These are phyloP conservation scores for Dromiciops gliroides DNA, from an alignment of 2,113 vertebrate species.

Conservation along the genomic window DNA sequence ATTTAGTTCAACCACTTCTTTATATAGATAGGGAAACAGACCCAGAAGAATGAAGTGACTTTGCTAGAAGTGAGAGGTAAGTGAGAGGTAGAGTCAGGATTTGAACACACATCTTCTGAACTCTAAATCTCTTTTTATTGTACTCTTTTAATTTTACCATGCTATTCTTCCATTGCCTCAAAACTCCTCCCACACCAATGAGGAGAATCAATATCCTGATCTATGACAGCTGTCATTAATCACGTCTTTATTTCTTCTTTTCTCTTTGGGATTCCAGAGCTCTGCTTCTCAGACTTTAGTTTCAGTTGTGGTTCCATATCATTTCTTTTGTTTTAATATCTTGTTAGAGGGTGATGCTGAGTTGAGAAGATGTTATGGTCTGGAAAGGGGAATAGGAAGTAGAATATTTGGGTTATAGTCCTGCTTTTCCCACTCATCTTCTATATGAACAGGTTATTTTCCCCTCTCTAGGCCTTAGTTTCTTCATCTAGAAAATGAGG, in stretches of 20 bases:
- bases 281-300: background rate
- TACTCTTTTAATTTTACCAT: background rate
- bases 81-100: background rate
- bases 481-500: background rate
- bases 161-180: background rate
- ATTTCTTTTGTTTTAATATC: background rate
- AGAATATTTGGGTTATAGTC: background rate
- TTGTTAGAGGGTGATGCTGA: background rate
- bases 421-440: background rate
- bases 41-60: background rate
- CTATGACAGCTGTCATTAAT: background rate
- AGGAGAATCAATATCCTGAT: background rate
- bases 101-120: background rate
- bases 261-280: background rate
- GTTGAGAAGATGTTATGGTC: background rate
- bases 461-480: background rate
- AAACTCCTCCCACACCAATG: background rate
- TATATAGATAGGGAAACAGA: background rate
- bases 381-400: background rate
- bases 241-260: background rate
- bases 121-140: background rate
- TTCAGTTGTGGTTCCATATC: background rate
- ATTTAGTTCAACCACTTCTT: background rate
- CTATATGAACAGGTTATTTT: background rate
- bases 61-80: background rate